Evolutionary conservation across 2,113 vertebrate genomes (phyloP).

Genomic region (Lasiurus borealis): DNA sequence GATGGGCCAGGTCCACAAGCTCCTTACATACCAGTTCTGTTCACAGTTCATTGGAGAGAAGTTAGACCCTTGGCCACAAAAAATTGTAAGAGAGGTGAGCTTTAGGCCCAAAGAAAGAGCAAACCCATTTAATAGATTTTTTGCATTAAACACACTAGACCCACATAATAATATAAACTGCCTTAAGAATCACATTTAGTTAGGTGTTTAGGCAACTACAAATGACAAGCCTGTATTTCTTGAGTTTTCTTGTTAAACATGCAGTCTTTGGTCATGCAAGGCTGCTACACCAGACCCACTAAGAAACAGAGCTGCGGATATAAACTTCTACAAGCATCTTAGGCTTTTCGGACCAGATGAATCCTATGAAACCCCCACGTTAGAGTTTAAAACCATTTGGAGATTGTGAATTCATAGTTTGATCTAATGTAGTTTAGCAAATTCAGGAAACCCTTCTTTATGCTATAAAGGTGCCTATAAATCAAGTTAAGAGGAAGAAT

Average conservation of each 20-base stretch:
- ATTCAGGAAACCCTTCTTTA: constrained; percentile 28
- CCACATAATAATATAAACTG: neutral
- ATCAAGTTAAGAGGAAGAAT: constrained; percentile 31
- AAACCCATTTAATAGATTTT: neutral
- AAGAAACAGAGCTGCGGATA: neutral
- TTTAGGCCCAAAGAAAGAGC: neutral
- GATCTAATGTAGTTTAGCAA: neutral
- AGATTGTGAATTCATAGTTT: neutral
- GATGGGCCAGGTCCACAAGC: neutral
- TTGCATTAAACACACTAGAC: neutral
- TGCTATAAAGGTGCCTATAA: constrained; percentile 4
- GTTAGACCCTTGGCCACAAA: neutral
- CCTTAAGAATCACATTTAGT: neutral
- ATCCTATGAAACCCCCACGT: neutral
- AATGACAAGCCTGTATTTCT: neutral
- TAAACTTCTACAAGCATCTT: constrained; percentile 11
- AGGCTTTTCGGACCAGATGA: neutral
- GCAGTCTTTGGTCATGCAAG: neutral
- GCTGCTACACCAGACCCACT: neutral
- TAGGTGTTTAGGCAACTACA: constrained; percentile 16
- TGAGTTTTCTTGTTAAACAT: constrained; percentile 25
- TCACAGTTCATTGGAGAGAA: neutral
- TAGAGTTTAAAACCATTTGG: neutral
- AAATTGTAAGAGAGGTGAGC: neutral
- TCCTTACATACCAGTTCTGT: neutral